A percentile compares a stretch with the other conserved stretches of the same genome.
These are phyloP conservation scores for Sterna hirundo DNA, from an alignment of 2,113 vertebrate species.

Conservation along the genomic window DNA sequence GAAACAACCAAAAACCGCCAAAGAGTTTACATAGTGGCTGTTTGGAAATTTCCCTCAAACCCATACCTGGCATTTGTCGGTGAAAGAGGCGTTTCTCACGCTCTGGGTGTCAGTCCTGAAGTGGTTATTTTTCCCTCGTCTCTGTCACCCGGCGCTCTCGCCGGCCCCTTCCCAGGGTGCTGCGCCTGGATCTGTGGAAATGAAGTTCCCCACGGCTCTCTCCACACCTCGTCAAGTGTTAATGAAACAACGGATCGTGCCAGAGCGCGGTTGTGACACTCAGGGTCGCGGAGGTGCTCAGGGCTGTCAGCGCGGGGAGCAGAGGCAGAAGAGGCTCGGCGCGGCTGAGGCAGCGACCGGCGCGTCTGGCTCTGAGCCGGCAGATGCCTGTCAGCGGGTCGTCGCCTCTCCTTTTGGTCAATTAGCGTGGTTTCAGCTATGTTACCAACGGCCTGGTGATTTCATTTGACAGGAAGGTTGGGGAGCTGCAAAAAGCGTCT, in stretches of 20 bases:
- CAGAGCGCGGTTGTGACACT: neutral
- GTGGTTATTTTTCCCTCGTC: accelerated
- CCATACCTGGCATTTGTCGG: neutral
- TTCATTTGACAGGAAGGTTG: neutral
- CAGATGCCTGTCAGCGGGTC: neutral
- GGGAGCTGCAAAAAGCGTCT: neutral
- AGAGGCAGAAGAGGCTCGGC: accelerated
- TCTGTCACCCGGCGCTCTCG: neutral
- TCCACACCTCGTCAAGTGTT: neutral
- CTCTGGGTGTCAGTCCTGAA: neutral
- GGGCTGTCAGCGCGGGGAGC: neutral
- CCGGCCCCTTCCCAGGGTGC: neutral
- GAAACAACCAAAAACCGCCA: neutral
- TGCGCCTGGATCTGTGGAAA: neutral
- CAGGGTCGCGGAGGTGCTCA: neutral
- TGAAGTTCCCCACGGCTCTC: neutral
- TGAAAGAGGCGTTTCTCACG: neutral
- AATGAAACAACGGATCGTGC: neutral
- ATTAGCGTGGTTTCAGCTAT: neutral
- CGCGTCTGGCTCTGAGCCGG: neutral
- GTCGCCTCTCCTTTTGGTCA: neutral
- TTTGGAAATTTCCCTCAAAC: neutral
- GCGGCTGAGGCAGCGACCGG: accelerated
- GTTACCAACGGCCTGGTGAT: neutral
- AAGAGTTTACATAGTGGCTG: neutral